phyloP scores from a whole-genome alignment of 2,888 invertebrate species.

The Dasypolia templi region DNA sequence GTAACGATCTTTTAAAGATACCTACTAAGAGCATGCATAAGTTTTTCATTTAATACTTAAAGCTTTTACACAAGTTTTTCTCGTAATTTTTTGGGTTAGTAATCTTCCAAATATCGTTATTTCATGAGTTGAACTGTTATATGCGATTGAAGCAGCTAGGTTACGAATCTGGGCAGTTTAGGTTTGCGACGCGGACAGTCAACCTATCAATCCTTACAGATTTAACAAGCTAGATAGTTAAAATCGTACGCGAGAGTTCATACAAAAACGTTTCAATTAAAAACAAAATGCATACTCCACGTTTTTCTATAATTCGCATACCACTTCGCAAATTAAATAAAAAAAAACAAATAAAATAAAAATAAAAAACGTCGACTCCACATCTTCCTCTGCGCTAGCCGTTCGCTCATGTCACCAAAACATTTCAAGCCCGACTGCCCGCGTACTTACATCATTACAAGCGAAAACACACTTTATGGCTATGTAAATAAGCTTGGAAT shows the following conservation, averaged over 20 bases:
- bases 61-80: too few relatives aligned
- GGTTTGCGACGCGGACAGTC: too few relatives aligned
- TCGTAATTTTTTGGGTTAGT: too few relatives aligned
- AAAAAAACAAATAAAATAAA: slow-evolving; percentile 63
- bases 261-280: slow-evolving; percentile 9
- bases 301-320: slow-evolving; percentile 84
- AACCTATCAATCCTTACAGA: neutral
- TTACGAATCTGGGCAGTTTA: too few relatives aligned
- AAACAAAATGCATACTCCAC: slow-evolving; percentile 63
- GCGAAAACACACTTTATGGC: slow-evolving; percentile 45
- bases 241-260: neutral
- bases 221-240: too few relatives aligned
- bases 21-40: neutral
- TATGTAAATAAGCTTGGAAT: slow-evolving; percentile 68
- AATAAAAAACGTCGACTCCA: slow-evolving; percentile 70
- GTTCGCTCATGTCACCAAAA: slow-evolving; percentile 89
- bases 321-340: slow-evolving; percentile 60
- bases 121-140: too few relatives aligned
- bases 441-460: slow-evolving; percentile 71
- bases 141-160: too few relatives aligned
- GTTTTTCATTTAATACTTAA: too few relatives aligned
- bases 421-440: slow-evolving; percentile 86
- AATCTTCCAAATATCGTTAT: too few relatives aligned
- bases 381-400: slow-evolving; percentile 72
- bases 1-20: neutral